Conservation (phyloP, 2,113 vertebrate species). For the Hippocampus zosterae region DNA sequence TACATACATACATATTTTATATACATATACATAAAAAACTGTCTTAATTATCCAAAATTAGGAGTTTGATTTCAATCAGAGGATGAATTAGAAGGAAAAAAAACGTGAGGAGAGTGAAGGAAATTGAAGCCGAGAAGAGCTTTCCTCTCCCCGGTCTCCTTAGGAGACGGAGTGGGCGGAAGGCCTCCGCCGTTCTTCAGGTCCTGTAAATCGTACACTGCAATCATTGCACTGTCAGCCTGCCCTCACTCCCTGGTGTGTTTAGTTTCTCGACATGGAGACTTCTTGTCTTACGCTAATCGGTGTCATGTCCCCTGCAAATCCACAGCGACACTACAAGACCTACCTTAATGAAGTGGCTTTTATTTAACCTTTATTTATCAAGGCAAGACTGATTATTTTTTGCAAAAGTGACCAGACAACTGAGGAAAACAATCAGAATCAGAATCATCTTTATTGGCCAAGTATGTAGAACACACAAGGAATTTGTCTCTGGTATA, state of each 20-base stretch:
- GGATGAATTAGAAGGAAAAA: neutral
- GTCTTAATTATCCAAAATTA: constrained; percentile 18
- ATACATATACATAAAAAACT: neutral
- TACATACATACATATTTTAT: no score
- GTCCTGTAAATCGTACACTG: constrained; percentile 43
- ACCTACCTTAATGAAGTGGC: neutral
- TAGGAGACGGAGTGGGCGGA: constrained; percentile 59
- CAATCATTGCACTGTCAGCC: constrained; percentile 7
- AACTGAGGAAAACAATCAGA: no score
- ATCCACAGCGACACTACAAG: neutral
- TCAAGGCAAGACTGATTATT: no score
- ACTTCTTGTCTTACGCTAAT: neutral
- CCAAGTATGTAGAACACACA: no score
- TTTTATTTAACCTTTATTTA: no score
- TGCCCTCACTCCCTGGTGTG: neutral
- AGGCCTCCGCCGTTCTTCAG: constrained; percentile 50
- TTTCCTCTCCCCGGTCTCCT: constrained; percentile 45
- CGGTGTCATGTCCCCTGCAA: constrained; percentile 4
- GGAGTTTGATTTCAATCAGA: constrained; percentile 18
- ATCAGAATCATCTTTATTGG: no score
- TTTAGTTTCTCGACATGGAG: constrained; percentile 4
- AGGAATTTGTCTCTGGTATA: no score
- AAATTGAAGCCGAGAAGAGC: constrained; percentile 40
- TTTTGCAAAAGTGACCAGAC: no score
- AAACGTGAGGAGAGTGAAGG: constrained; percentile 9